These are phyloP conservation scores for Ditula angustiorana DNA, from an alignment of 2,888 invertebrate genomes.

Conservation along the genomic window DNA sequence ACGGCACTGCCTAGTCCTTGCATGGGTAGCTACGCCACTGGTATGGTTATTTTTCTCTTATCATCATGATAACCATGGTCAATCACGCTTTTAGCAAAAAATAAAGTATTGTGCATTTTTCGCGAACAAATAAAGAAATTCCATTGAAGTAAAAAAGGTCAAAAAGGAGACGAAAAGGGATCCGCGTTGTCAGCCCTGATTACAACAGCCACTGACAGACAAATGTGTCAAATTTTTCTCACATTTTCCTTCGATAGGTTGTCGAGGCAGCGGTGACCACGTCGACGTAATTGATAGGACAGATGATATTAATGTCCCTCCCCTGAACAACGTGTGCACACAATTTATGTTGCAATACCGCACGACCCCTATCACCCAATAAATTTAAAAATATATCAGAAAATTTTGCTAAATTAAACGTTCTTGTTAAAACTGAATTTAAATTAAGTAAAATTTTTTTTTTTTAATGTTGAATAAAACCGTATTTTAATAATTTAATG, in stretches of 20 bases:
- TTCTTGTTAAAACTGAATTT: background rate
- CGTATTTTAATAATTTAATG: too few relatives aligned
- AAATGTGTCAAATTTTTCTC: constrained; percentile 65
- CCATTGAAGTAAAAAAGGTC: background rate
- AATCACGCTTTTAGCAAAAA: too few relatives aligned
- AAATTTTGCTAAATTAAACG: constrained; percentile 4
- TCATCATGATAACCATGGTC: too few relatives aligned
- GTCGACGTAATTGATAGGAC: constrained; percentile 76
- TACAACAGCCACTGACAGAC: constrained; percentile 23
- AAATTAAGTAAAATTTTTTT: too few relatives aligned
- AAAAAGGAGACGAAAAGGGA: constrained; percentile 6
- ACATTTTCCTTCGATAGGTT: constrained; percentile 67
- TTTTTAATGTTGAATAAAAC: too few relatives aligned
- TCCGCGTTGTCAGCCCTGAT: constrained; percentile 32
- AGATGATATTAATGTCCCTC: constrained; percentile 75
- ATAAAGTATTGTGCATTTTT: background rate
- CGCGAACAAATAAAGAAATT: constrained; percentile 15
- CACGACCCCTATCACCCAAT: constrained; percentile 45
- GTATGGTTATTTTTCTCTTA: too few relatives aligned
- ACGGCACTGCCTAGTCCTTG: too few relatives aligned
- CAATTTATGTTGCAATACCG: constrained; percentile 76
- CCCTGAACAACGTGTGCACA: constrained; percentile 66
- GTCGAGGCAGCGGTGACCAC: constrained; percentile 69
- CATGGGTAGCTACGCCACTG: too few relatives aligned
- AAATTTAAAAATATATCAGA: constrained; percentile 32